phyloP scores from a whole-genome alignment of 1,140 invertebrate species.

The Rhopalosiphum padi region DNA sequence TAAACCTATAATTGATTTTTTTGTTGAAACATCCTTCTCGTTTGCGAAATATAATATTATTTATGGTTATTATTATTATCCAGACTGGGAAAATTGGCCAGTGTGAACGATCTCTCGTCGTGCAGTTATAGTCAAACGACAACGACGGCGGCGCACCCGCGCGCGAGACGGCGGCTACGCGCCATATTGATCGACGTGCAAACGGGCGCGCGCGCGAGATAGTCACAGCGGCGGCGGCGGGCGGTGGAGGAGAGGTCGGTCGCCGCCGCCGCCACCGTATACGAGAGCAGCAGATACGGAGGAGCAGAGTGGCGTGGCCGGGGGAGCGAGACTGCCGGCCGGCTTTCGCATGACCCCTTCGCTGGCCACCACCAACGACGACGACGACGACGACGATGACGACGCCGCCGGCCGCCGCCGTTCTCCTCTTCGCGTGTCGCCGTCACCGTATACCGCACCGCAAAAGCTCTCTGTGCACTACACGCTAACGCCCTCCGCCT shows the following conservation, averaged over 20 bases:
- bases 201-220: constrained; percentile 36
- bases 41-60: neutral
- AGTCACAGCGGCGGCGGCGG: neutral
- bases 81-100: neutral
- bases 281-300: neutral
- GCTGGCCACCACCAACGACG: neutral
- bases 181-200: constrained; percentile 43
- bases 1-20: neutral
- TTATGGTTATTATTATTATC: neutral
- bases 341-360: constrained; percentile 33
- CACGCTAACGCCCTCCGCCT: neutral
- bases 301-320: neutral
- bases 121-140: constrained; percentile 44
- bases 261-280: neutral
- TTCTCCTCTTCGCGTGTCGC: neutral
- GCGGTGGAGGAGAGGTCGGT: neutral
- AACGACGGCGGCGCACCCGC: constrained; percentile 21
- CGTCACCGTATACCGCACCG: constrained; percentile 16
- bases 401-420: too few species aligned
- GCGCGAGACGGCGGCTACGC: neutral
- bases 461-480: constrained; percentile 28
- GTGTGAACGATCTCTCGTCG: constrained; percentile 36
- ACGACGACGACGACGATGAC: neutral
- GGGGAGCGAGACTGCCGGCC: constrained; percentile 45
- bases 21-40: neutral